phyloP scores from a whole-genome alignment of 2,113 vertebrate species.

The Vireo altiloquus region DNA sequence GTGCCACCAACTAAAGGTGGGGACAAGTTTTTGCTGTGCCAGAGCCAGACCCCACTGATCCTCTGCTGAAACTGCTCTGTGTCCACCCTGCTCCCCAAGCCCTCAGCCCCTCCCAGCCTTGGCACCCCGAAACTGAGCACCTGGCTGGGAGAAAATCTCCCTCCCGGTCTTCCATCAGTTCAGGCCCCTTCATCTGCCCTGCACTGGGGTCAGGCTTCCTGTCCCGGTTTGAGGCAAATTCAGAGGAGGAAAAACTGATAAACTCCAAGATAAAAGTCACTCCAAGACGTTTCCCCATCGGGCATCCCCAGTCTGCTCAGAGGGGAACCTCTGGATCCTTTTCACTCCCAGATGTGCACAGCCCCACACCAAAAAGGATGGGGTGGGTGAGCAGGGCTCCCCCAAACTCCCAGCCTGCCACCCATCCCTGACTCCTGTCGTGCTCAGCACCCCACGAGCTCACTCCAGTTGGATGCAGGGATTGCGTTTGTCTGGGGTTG shows the following conservation, averaged over 20 bases:
- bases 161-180: not conserved
- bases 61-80: not conserved
- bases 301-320: not conserved
- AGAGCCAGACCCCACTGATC: not conserved
- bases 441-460: not conserved
- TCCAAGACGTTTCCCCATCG: too few species aligned
- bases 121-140: not conserved
- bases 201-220: fast-evolving
- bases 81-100: not conserved
- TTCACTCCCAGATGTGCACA: not conserved
- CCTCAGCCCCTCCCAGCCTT: not conserved
- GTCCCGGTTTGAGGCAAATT: too few species aligned
- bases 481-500: not conserved
- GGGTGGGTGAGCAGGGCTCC: fast-evolving
- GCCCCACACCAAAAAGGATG: not conserved
- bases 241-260: too few species aligned
- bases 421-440: not conserved
- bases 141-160: not conserved
- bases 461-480: not conserved
- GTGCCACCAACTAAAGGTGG: not conserved
- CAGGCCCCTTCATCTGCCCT: not conserved
- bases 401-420: not conserved
- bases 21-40: not conserved
- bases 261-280: too few species aligned
- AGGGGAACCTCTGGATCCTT: not conserved